A percentile compares a stretch with the other conserved stretches of the same genome.
Evolutionary conservation across 2,113 vertebrate species (phyloP).

Genomic region (Rynchops niger): DNA sequence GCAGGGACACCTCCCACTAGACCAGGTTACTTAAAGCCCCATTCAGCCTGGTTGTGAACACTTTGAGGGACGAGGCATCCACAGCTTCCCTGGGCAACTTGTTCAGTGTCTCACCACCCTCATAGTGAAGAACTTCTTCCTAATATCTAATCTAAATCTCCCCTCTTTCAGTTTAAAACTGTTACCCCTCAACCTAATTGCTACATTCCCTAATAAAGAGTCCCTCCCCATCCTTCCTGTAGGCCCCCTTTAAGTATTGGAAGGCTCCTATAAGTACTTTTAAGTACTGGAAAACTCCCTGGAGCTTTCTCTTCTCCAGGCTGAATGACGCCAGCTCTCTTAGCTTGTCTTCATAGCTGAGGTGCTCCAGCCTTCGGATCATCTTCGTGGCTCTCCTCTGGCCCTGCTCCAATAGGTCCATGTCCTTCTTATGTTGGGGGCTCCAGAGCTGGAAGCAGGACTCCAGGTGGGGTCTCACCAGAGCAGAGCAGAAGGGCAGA

Average conservation of each 20-base stretch:
- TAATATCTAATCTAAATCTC: too few species aligned
- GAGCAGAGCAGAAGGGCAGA: not conserved
- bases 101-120: not conserved
- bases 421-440: not conserved
- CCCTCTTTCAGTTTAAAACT: too few species aligned
- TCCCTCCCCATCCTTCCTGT: too few species aligned
- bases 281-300: too few species aligned
- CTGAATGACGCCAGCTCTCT: too few species aligned
- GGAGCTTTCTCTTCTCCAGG: too few species aligned
- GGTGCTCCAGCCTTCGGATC: not conserved
- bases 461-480: not conserved
- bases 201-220: too few species aligned
- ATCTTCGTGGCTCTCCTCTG: not conserved
- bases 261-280: too few species aligned
- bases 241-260: too few species aligned
- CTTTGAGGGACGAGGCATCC: not conserved
- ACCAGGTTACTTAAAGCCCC: not conserved
- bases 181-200: too few species aligned
- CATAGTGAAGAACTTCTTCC: not conserved
- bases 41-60: not conserved
- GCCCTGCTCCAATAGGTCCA: not conserved
- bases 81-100: not conserved
- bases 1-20: not conserved
- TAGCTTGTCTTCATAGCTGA: too few species aligned
- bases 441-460: not conserved